Conservation (phyloP, 1,140 invertebrate species). For the Carposina sasakii region DNA sequence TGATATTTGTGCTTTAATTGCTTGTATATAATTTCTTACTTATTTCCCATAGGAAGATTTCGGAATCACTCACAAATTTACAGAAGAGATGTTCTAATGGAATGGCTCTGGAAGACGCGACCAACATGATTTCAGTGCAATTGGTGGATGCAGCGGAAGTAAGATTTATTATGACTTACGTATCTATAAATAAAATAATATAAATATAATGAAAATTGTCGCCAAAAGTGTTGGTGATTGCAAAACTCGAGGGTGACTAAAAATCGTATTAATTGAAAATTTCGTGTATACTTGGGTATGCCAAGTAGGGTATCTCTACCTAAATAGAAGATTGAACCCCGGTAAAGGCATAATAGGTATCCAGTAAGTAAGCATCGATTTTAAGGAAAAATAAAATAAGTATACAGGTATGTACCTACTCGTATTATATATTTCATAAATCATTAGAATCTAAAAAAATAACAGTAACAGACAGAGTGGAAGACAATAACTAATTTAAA, state of each 20-base stretch:
- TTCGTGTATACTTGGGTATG: too few relatives aligned
- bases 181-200: too few relatives aligned
- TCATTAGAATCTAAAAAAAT: too few relatives aligned
- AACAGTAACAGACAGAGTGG: too few relatives aligned
- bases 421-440: too few relatives aligned
- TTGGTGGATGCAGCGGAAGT: conserved; percentile 84
- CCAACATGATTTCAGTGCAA: conserved; percentile 87
- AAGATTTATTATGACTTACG: conserved; percentile 10
- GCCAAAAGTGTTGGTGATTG: too few relatives aligned
- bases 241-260: not conserved
- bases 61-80: conserved; percentile 73
- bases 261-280: not conserved
- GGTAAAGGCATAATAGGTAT: not conserved
- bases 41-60: conserved; percentile 40
- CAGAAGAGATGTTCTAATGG: conserved; percentile 76
- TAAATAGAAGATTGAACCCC: not conserved
- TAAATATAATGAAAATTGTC: too few relatives aligned
- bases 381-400: too few relatives aligned
- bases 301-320: too few relatives aligned
- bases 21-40: not conserved
- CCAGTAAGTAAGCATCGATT: too few relatives aligned
- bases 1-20: not conserved
- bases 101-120: conserved; percentile 81
- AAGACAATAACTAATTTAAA: too few relatives aligned
- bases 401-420: too few relatives aligned